Base-by-base conservation (phyloP, 2,797 vertebrate species). In the Rallus crepitans region DNA sequence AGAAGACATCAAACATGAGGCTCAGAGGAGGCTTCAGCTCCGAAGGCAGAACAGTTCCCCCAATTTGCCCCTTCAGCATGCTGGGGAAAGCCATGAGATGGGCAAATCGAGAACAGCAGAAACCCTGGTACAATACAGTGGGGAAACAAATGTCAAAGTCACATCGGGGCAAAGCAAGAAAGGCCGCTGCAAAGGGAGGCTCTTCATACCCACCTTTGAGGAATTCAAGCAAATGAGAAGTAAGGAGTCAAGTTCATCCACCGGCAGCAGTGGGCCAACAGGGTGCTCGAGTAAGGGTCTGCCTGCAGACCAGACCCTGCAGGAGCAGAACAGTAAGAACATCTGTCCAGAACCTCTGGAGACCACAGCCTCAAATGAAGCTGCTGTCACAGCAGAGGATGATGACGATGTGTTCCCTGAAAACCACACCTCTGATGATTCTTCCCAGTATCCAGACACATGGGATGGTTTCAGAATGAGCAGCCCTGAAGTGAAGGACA, bases 201-300 rank as follows among this genome's bases (percentile, higher is more conserved):
- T 99, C 17, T 98, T 99, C 79, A 99, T 99, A 93, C 98, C 98
- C 9, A 99, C 98, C 9, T 99, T 99, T 84, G 98, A 99, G 96
- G 99, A 99, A 93, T 99, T 99, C 82, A 99, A 99, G 93, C 98
- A 91, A 92, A 99, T 99, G 98, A 98, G 98, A 98, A 98, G 89
- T 97, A 97, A 96, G 98, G 98, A 94, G 80, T 90, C 52, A 73
- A 71, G 82, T 57, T 75, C 70, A 59, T 83, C 90, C 75, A 25
- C 39, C 33, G 75, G 33, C 35, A 95, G 28, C 77, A 47, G 45
- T n/a, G 85, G 45, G 65, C 47, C 63, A n/a, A 30, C 78, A 78
- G 97, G 95, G 70, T 73, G 79, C 30, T 87, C 83, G 30, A 78
- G 37, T 40, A 78, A 89, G n/a, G 68, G 17, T 47, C 71, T 91